Evolutionary conservation across 53 echinoderm and acorn worm species (phyloP), one percentile per base, ranked within the genome.

Genomic region (Paelopatides confundens): DNA sequence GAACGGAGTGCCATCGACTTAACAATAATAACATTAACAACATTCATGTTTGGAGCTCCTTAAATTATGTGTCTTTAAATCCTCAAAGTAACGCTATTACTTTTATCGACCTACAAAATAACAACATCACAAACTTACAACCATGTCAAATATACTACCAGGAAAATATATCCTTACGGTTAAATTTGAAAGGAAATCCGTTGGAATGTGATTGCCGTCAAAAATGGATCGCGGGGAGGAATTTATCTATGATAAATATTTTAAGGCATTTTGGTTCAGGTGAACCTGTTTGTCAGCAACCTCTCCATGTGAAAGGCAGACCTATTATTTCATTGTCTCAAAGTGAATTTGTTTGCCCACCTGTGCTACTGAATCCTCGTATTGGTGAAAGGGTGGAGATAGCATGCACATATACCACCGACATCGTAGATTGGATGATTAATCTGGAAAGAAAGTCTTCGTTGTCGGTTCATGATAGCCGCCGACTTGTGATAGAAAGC

Each of bases 161-260:
- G 21, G 5, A 18, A 54, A 3, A n/a, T 18, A n/a, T 12, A 3
- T 13, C 4, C 12, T 71, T 39, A n/a, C 17, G 3, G 0, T 26
- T 71, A 29, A 37, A 71, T 71, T 71, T 71, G 34, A 39, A 71
- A 4, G 71, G 46, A 46, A 71, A 71, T 24, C 71, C 71, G 1
- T 71, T n/a, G 40, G 39, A 40, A 9, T 71, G 71, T 71, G 71
- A 71, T 39, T 71, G 71, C 46, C n/a, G 8, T 3, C 37, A 38
- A 3, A 39, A 23, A 21, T 71, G 18, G 18, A 47, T 71, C 46
- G 38, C 40, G 4, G 21, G 28, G 3, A 4, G 39, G 0, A 40
- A 35, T 71, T 38, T 28, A 13, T n/a, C 13, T 13, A 3, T 35
- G 27, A 35, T 4, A 23, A 35, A 3, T 29, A 6, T 66, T 66